Percentiles rank a stretch among this genome's conserved stretches.
Evolutionary conservation across 2,113 vertebrate genomes (phyloP).

Genomic region (Mormoops blainvillei): DNA sequence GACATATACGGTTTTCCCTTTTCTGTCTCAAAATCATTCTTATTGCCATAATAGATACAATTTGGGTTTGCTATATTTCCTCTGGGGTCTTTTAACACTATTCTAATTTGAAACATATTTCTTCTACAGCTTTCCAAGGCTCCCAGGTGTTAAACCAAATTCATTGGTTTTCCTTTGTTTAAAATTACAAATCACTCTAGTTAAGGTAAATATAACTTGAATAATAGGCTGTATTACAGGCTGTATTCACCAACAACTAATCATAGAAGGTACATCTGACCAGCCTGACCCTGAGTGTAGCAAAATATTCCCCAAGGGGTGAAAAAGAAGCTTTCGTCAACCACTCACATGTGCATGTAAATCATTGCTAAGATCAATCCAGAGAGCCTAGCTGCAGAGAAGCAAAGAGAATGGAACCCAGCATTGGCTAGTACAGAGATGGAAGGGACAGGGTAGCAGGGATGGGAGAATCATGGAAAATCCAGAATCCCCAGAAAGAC

Average conservation of each 20-base stretch:
- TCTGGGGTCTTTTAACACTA: background rate
- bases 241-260: background rate
- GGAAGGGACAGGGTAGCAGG: background rate
- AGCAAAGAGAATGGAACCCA: background rate
- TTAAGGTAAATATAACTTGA: background rate
- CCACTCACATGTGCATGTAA: background rate
- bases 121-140: background rate
- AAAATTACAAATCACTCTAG: background rate
- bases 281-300: background rate
- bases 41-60: background rate
- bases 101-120: background rate
- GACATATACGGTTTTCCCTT: background rate
- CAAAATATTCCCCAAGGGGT: background rate
- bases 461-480: background rate
- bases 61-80: background rate
- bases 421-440: background rate
- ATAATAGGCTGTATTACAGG: background rate
- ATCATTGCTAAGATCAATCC: background rate
- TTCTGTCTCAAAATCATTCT: background rate
- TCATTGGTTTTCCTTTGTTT: background rate
- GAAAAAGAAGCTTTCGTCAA: background rate
- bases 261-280: background rate
- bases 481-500: background rate
- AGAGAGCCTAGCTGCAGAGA: background rate
- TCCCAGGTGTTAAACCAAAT: background rate